Evolutionary conservation across 2,113 vertebrate genomes (phyloP).

Genomic region (Tychaedon coryphoeus): DNA sequence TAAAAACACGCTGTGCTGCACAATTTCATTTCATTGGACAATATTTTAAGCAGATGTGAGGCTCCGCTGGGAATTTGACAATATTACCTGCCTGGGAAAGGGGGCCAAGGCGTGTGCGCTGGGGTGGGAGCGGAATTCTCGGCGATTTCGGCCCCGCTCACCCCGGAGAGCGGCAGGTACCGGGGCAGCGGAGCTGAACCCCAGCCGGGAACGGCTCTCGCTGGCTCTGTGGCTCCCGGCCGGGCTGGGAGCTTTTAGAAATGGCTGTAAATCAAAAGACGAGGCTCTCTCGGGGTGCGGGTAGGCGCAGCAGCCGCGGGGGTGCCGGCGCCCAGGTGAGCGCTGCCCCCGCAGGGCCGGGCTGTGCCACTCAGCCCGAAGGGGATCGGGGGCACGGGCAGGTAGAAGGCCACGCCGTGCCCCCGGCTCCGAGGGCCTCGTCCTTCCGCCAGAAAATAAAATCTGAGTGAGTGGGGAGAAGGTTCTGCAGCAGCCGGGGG

Average conservation of each 20-base stretch:
- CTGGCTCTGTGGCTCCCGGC: not conserved
- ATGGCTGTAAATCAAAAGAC: not conserved
- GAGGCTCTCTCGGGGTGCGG: not conserved
- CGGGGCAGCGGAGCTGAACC: not conserved
- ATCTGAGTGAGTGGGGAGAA: fast-evolving
- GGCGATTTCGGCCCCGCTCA: fast-evolving
- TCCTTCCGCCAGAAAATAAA: not conserved
- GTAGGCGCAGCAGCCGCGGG: not conserved
- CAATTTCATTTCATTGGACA: slow-evolving; percentile 33
- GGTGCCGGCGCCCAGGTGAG: not conserved
- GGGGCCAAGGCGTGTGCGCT: not conserved
- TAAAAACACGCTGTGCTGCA: not conserved
- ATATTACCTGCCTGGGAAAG: slow-evolving; percentile 18
- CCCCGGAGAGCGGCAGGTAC: not conserved
- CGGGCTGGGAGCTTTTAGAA: not conserved
- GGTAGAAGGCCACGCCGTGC: not conserved
- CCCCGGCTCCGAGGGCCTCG: not conserved
- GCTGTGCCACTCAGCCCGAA: not conserved
- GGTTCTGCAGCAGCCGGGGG: not conserved
- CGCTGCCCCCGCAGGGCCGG: not conserved
- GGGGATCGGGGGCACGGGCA: not conserved
- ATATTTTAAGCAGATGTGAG: slow-evolving; percentile 59
- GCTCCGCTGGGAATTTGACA: slow-evolving; percentile 1
- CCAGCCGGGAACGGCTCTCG: not conserved
- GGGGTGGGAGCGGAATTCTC: not conserved